phyloP scores from a whole-genome alignment of 2,888 invertebrate genomes.

The Proisotoma minuta region DNA sequence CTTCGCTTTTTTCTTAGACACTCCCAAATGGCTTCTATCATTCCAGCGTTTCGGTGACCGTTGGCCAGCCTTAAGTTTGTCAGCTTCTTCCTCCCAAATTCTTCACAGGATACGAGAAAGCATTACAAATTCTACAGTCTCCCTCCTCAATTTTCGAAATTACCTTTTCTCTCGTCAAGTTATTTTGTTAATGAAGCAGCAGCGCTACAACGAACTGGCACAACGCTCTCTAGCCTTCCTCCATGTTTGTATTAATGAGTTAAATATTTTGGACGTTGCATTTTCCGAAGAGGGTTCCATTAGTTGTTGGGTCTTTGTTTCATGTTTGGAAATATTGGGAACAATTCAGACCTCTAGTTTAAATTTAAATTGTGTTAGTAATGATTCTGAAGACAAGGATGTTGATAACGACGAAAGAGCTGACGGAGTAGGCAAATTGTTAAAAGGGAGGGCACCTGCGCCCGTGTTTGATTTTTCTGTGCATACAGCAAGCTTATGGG shows the following conservation, averaged over 20 bases:
- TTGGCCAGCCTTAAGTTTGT: constrained; percentile 74
- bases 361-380: neutral
- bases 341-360: too few relatives aligned
- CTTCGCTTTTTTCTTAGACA: constrained; percentile 59
- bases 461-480: constrained; percentile 54
- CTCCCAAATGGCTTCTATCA: constrained; percentile 75
- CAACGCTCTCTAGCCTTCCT: constrained; percentile 83
- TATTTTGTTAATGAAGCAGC: constrained; percentile 44
- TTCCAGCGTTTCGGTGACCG: constrained; percentile 74
- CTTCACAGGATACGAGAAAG: constrained; percentile 43
- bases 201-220: constrained; percentile 61
- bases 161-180: constrained; percentile 76
- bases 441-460: constrained; percentile 10
- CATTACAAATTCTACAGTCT: constrained; percentile 44
- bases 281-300: constrained; percentile 72
- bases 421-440: neutral
- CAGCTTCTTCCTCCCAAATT: constrained; percentile 32
- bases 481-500: constrained; percentile 80
- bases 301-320: constrained; percentile 88
- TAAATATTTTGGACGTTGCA: constrained; percentile 71
- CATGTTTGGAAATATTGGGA: constrained; percentile 79
- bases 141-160: constrained; percentile 83
- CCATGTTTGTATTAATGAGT: constrained; percentile 80
- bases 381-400: neutral
- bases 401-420: neutral